Base-by-base conservation (phyloP, 2,888 invertebrate genomes). In the Craniophora ligustri region DNA sequence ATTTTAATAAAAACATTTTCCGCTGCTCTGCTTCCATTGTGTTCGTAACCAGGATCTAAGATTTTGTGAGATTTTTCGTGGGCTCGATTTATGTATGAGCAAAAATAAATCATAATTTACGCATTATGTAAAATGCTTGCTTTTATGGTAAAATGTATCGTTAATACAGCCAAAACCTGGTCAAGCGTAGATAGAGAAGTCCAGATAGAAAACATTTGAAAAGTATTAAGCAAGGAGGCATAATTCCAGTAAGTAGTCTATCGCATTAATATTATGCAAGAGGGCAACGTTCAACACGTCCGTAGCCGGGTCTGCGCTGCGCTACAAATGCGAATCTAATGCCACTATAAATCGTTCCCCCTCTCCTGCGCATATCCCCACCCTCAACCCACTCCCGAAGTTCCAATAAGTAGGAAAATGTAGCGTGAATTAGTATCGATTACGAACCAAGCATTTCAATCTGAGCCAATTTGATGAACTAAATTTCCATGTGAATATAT, bases 361-460 rank as follows among this genome's bases (percentile, higher is more conserved):
- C 78, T 79, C 81, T 77, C 81, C 63, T 81, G 80, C 80, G 81
- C 84, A 83, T 67, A 74, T 69, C 73, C 72, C 70, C 71, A 56
- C 63, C 60, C 48, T 46, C 65, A 55, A 45, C 69, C 61, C 65
- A 62, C 67, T 62, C 76, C 78, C 71, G 67, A 59, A 72, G 67
- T 72, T 57, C 64, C 76, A 61, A 75, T 82, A 81, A 84, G 86
- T 85, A 82, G 80, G 79, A 73, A 78, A 82, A 81, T 79, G 79
- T 81, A 82, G 74, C 76, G 78, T 75, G 87, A 87, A 89, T 89
- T 89, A 89, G 85, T 88, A 87, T 89, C 87, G 89, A 89, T 89
- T 89, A 87, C 84, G 76, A 76, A 79, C 76, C 76, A 76, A 74
- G 76, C 82, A 83, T 84, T 87, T 84, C 79, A 82, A 83, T 85